phyloP scores from a whole-genome alignment of 2,113 vertebrate species.

The Poeciliopsis retropinna region DNA sequence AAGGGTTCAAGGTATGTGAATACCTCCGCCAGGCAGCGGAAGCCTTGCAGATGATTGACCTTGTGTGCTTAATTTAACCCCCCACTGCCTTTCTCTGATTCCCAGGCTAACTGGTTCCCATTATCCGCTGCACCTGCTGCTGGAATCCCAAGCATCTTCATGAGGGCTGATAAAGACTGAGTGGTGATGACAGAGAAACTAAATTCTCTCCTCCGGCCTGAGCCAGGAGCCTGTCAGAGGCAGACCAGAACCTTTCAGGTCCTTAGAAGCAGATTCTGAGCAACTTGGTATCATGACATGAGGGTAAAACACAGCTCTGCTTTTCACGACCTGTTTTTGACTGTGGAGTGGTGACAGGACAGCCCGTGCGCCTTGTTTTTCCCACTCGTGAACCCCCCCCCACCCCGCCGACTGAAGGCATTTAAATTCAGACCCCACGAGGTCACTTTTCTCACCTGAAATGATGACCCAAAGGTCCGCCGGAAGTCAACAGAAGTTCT shows the following conservation, averaged over 20 bases:
- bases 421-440: neutral
- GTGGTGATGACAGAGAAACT: conserved; percentile 17
- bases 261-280: neutral
- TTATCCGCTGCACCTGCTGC: conserved; percentile 54
- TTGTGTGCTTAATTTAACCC: neutral
- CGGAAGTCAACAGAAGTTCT: neutral
- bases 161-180: conserved; percentile 12
- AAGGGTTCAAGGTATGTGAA: neutral
- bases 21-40: neutral
- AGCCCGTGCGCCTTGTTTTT: conserved; percentile 27
- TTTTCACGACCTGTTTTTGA: conserved; percentile 2
- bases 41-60: neutral
- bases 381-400: conserved; percentile 13
- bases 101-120: conserved; percentile 34
- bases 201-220: neutral
- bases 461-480: neutral
- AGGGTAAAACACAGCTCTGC: neutral
- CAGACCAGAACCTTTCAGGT: neutral
- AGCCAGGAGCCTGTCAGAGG: neutral
- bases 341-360: neutral
- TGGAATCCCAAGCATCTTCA: conserved; percentile 54
- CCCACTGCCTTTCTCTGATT: neutral
- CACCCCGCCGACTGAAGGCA: too few relatives aligned
- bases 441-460: conserved; percentile 48
- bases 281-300: neutral